Evolutionary conservation across 2,113 vertebrate genomes (phyloP).

Genomic region (Plectropomus leopardus): DNA sequence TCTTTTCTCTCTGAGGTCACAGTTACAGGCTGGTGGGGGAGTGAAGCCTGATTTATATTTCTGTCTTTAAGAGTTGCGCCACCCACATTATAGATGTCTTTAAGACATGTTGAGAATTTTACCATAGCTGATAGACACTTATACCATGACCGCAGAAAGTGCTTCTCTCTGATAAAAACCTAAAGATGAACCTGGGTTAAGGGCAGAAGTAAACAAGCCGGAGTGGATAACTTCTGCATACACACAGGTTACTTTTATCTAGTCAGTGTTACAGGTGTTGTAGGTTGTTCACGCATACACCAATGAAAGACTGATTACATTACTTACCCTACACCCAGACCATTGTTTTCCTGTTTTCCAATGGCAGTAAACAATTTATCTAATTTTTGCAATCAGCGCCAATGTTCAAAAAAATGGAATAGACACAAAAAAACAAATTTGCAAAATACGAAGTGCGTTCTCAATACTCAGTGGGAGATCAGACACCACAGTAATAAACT

Average conservation of each 20-base stretch:
- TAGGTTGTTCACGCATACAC: no score
- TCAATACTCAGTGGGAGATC: no score
- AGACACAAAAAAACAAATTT: no score
- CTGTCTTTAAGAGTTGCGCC: neutral
- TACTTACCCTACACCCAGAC: no score
- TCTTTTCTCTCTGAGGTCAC: conserved; percentile 11
- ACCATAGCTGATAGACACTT: neutral
- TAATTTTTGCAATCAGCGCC: no score
- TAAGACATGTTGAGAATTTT: neutral
- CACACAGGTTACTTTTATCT: neutral
- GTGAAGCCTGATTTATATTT: conserved; percentile 1
- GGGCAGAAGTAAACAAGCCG: neutral
- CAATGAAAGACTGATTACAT: no score
- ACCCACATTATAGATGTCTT: neutral
- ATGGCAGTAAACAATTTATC: no score
- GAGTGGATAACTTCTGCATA: neutral
- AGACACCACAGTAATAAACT: no score
- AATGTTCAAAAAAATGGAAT: no score
- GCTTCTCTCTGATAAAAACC: neutral
- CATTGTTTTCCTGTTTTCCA: no score
- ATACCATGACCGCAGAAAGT: neutral
- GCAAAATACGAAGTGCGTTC: no score
- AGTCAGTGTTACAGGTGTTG: no score
- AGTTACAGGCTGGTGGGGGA: neutral
- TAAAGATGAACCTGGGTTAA: neutral